Evolutionary conservation across 2,888 invertebrate genomes (phyloP).

Genomic region (Prenolepis imparis): DNA sequence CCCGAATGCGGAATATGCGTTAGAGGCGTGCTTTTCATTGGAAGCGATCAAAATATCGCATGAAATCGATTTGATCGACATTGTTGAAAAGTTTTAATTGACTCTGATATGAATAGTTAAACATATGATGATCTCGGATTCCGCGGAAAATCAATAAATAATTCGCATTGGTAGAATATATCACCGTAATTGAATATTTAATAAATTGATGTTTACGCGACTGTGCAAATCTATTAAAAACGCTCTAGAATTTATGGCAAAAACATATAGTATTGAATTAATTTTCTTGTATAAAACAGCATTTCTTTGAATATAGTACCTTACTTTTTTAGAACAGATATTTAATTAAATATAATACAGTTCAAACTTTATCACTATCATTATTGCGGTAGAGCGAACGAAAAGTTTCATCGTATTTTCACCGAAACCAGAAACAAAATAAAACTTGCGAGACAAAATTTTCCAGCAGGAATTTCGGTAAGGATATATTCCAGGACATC

Average conservation of each 20-base stretch:
- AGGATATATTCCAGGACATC: constrained; percentile 19
- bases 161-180: background rate
- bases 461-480: constrained; percentile 36
- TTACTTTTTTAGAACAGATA: background rate
- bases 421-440: constrained; percentile 33
- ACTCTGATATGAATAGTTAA: constrained; percentile 16
- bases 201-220: background rate
- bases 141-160: background rate
- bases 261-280: background rate
- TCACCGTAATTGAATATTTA: background rate
- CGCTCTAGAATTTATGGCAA: background rate
- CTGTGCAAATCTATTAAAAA: background rate
- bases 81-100: constrained; percentile 34
- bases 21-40: constrained; percentile 67
- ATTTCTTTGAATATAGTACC: background rate
- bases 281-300: background rate
- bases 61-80: constrained; percentile 7
- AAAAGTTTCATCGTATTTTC: constrained; percentile 43
- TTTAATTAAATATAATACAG: constrained; percentile 36
- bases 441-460: constrained; percentile 50
- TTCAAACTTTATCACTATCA: constrained; percentile 8
- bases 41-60: constrained; percentile 29
- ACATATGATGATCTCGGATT: background rate
- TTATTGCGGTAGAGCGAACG: constrained; percentile 2
- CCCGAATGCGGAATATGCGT: constrained; percentile 66